These are phyloP conservation scores for Tortrix viridana DNA, from an alignment of 2,888 invertebrate species.

Conservation along the genomic window DNA sequence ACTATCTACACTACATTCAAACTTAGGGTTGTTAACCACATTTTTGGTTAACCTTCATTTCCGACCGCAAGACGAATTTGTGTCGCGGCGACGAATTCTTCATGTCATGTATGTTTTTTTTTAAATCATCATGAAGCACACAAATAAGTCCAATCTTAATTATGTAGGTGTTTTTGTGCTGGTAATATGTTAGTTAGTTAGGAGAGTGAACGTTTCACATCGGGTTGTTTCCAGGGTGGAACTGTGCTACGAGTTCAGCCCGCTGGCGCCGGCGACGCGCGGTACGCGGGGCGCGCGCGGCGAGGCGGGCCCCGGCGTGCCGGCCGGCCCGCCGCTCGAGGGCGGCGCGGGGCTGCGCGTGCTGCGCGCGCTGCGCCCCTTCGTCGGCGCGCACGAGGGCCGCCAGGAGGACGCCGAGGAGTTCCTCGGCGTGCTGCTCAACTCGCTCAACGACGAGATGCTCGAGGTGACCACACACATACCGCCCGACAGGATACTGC, in stretches of 20 bases:
- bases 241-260: slow-evolving; percentile 91
- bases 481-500: too few species aligned
- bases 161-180: too few species aligned
- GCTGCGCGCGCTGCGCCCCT: slow-evolving; percentile 89
- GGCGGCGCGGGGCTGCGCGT: slow-evolving; percentile 94
- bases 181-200: too few species aligned
- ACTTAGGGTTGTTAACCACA: too few species aligned
- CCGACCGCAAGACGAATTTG: too few species aligned
- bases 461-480: slow-evolving; percentile 92
- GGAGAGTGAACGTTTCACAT: too few species aligned
- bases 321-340: slow-evolving; percentile 93
- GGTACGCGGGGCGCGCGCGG: slow-evolving; percentile 61
- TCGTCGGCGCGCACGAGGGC: slow-evolving; percentile 88
- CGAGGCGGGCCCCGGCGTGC: slow-evolving; percentile 66
- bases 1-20: too few species aligned
- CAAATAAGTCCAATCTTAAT: too few species aligned
- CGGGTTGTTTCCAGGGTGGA: slow-evolving; percentile 85
- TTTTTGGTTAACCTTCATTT: too few species aligned
- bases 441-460: slow-evolving; percentile 98
- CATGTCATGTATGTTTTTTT: too few species aligned
- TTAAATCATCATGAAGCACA: too few species aligned
- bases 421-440: slow-evolving; percentile 95
- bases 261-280: slow-evolving; percentile 83
- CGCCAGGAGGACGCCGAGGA: slow-evolving; percentile 99
- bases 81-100: too few species aligned